Percentiles rank a stretch among this genome's conserved stretches.
phyloP scores from a whole-genome alignment of 2,113 vertebrate genomes.

The Puffinus mauretanicus region DNA sequence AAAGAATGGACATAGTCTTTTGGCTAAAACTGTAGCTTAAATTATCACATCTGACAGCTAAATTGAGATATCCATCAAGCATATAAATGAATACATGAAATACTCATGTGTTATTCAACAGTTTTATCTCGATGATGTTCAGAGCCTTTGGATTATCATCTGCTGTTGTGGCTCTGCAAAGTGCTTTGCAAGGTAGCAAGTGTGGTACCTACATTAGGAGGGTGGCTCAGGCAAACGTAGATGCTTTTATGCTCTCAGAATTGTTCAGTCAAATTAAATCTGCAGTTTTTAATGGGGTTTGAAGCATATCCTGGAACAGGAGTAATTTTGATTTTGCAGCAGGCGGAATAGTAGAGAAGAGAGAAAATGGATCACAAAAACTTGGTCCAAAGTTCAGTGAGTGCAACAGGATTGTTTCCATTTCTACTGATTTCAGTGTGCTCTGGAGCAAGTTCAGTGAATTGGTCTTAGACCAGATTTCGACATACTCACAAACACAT shows the following conservation, averaged over 20 bases:
- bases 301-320: neutral
- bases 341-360: neutral
- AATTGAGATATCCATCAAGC: conserved; percentile 18
- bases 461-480: neutral
- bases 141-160: neutral
- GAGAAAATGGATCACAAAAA: neutral
- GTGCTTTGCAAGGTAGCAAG: neutral
- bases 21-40: neutral
- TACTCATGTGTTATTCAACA: neutral
- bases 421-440: neutral
- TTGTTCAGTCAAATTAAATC: neutral
- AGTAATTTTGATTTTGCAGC: neutral
- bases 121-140: neutral
- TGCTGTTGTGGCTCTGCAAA: neutral
- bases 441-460: neutral
- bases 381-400: neutral
- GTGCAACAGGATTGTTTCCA: neutral
- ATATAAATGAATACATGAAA: conserved; percentile 15
- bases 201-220: neutral
- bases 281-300: neutral
- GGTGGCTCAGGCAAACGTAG: neutral
- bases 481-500: neutral
- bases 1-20: neutral
- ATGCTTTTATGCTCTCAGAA: neutral
- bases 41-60: conserved; percentile 17